A percentile compares a stretch with the other conserved stretches of the same genome.
These are phyloP conservation scores for Scolanthus callimorphus DNA, from an alignment of 92 coral and sea anemone species.

Conservation along the genomic window DNA sequence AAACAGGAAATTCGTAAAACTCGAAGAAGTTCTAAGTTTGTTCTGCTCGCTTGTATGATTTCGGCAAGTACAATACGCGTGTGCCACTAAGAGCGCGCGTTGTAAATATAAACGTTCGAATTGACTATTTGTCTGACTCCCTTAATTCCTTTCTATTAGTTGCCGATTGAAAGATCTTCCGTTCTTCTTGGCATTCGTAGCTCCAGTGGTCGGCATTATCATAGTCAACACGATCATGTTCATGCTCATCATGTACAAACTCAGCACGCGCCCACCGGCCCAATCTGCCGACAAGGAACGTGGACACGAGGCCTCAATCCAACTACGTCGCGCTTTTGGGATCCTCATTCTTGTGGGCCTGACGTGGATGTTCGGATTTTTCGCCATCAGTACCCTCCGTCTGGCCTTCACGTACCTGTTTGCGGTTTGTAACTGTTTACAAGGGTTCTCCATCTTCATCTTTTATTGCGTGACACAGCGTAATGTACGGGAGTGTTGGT, in stretches of 20 bases:
- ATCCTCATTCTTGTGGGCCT: conserved; percentile 90
- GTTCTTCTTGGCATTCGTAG: conserved; percentile 86
- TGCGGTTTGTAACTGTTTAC: conserved; percentile 82
- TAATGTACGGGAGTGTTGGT: conserved; percentile 97
- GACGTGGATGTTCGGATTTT: conserved; percentile 93
- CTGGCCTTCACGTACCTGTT: conserved; percentile 82
- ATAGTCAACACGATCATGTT: conserved; percentile 76
- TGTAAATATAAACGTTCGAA: too few species aligned
- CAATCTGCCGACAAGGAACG: conserved; percentile 85
- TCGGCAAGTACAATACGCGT: too few species aligned
- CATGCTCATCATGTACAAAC: conserved; percentile 87
- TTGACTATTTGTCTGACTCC: too few species aligned
- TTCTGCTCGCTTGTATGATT: too few species aligned
- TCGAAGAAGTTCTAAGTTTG: too few species aligned
- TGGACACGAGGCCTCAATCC: conserved; percentile 59
- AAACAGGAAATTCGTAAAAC: too few species aligned
- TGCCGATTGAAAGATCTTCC: conserved; percentile 89
- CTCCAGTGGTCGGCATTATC: conserved; percentile 77
- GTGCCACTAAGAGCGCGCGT: too few species aligned
- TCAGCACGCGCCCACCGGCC: conserved; percentile 85
- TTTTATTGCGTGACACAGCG: conserved; percentile 93
- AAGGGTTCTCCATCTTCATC: conserved; percentile 90
- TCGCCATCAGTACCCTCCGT: conserved; percentile 82
- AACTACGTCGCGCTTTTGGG: conserved; percentile 91
- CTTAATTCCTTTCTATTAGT: conserved; percentile 31